Conservation (phyloP, 1,140 invertebrate genomes). For the Pararge aegeria region DNA sequence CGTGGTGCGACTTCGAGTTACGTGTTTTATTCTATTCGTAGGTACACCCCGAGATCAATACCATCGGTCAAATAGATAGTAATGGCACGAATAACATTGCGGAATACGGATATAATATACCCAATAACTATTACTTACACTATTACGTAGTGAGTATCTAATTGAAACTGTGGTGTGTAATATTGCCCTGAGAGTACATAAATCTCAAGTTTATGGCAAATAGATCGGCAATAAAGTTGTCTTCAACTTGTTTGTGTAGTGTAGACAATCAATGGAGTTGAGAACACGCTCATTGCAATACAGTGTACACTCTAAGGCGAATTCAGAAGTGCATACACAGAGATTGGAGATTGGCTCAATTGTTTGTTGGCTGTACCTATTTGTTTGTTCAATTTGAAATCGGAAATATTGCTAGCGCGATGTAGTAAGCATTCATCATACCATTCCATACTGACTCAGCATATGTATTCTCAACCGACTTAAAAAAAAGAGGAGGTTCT, state of each 20-base stretch:
- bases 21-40: too few species aligned
- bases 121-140: background rate
- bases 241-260: slow-evolving; percentile 11
- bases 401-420: background rate
- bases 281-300: background rate
- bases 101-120: too few species aligned
- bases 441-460: too few species aligned
- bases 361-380: slow-evolving; percentile 1
- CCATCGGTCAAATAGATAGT: too few species aligned
- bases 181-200: slow-evolving; percentile 7
- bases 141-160: background rate
- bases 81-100: too few species aligned
- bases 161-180: background rate
- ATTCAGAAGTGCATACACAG: background rate
- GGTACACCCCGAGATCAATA: too few species aligned
- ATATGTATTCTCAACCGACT: too few species aligned
- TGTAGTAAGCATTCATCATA: too few species aligned
- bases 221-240: slow-evolving; percentile 16
- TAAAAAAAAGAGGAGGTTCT: too few species aligned
- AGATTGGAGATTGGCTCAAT: slow-evolving; percentile 4
- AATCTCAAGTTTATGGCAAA: slow-evolving; percentile 15
- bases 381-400: background rate
- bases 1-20: too few species aligned
- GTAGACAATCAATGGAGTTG: slow-evolving; percentile 1
- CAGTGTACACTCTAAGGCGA: background rate